These are phyloP conservation scores for Phalera bucephala DNA, from an alignment of 2,888 invertebrate genomes.

Conservation along the genomic window DNA sequence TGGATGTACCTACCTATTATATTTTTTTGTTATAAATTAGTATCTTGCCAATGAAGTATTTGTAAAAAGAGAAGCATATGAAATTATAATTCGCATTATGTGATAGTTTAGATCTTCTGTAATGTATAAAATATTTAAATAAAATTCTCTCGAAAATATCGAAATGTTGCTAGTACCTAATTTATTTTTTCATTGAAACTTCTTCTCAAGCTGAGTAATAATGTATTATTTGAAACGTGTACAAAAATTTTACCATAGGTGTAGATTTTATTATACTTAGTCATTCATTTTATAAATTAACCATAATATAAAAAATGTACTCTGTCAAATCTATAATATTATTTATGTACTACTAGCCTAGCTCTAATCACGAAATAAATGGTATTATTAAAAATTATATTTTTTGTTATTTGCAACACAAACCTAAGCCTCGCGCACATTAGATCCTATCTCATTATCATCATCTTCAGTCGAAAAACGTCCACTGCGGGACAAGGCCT, in stretches of 20 bases:
- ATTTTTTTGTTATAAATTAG: constrained; percentile 49
- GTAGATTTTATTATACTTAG: constrained; percentile 51
- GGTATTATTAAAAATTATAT: constrained; percentile 56
- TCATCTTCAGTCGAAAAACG: too few relatives aligned
- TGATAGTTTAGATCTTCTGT: constrained; percentile 78
- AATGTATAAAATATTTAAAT: constrained; percentile 53
- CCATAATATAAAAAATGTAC: constrained; percentile 59
- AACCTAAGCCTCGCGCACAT: too few relatives aligned
- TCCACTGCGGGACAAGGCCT: too few relatives aligned
- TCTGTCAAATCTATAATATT: constrained; percentile 53
- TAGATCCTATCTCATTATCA: too few relatives aligned
- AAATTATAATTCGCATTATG: constrained; percentile 67
- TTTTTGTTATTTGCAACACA: too few relatives aligned
- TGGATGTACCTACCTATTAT: constrained; percentile 58
- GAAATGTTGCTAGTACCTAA: constrained; percentile 54
- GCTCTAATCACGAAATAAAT: constrained; percentile 77
- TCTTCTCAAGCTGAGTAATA: constrained; percentile 30
- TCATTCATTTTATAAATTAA: constrained; percentile 69
- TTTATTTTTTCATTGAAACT: constrained; percentile 48
- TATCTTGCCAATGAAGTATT: constrained; percentile 81
- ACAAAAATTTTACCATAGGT: constrained; percentile 70
- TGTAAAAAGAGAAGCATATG: constrained; percentile 59
- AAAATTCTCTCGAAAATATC: constrained; percentile 54
- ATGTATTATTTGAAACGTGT: constrained; percentile 55
- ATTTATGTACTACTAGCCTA: constrained; percentile 70